Conservation (phyloP, 2,888 invertebrate species). For the Polia nebulosa region DNA sequence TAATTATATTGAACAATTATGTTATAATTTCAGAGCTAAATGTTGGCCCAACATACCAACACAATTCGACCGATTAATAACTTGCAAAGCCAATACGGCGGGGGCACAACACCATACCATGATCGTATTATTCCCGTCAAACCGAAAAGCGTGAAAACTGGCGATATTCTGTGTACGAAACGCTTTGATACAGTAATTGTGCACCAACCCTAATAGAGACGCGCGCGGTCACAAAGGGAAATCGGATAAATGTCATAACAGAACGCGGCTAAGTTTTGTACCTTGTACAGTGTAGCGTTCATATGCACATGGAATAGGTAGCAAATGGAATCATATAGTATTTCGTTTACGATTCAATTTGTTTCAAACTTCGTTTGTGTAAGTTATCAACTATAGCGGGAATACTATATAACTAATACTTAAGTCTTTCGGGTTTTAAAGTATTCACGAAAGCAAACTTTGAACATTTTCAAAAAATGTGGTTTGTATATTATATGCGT, state of each 20-base stretch:
- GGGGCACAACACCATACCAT: constrained; percentile 21
- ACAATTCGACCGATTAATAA: constrained; percentile 44
- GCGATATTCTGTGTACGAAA: constrained; percentile 48
- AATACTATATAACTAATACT: no score
- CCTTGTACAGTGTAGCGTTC: constrained; percentile 46
- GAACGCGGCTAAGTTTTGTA: constrained; percentile 64
- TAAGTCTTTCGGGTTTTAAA: background rate
- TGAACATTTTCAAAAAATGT: background rate
- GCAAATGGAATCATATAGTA: constrained; percentile 25
- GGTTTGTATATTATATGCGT: no score
- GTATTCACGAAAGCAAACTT: background rate
- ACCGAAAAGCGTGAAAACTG: constrained; percentile 57
- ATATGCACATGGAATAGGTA: constrained; percentile 34
- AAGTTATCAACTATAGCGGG: background rate
- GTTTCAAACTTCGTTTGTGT: background rate
- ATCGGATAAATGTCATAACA: constrained; percentile 77
- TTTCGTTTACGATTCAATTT: constrained; percentile 22
- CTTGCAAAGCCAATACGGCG: constrained; percentile 35
- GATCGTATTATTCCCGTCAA: constrained; percentile 51
- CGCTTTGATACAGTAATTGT: constrained; percentile 73
- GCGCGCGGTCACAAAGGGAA: constrained; percentile 71
- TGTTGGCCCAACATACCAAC: background rate
- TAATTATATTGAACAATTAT: constrained; percentile 4
- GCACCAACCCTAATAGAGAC: constrained; percentile 69
- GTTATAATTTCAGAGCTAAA: background rate